Conservation (phyloP, 1,140 invertebrate species). For the Drosophila orena region DNA sequence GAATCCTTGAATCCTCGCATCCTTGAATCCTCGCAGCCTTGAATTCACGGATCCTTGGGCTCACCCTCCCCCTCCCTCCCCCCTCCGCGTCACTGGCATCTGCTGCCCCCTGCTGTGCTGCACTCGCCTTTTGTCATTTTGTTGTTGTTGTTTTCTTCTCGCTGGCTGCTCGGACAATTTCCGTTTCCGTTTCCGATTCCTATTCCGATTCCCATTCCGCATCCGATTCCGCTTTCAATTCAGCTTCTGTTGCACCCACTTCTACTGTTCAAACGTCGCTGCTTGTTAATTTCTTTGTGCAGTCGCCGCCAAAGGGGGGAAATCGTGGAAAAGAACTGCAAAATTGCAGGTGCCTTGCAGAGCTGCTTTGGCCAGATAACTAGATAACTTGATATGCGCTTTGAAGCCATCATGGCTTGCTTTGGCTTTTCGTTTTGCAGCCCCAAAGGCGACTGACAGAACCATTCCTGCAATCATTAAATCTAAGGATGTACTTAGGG, state of each 20-base stretch:
- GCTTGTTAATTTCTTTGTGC: conserved; percentile 5
- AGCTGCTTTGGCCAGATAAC: background rate
- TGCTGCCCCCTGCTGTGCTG: conserved; percentile 14
- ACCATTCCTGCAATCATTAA: conserved; percentile 4
- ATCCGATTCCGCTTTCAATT: conserved; percentile 13
- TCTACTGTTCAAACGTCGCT: conserved; percentile 5
- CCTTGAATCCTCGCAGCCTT: background rate
- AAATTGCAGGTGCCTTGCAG: conserved; percentile 11
- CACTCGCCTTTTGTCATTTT: conserved; percentile 14
- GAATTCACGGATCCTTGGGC: background rate
- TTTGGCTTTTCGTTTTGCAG: background rate
- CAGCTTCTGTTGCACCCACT: conserved; percentile 3
- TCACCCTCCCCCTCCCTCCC: background rate
- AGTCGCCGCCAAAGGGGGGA: background rate
- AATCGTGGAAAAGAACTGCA: background rate
- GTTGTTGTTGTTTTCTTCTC: background rate
- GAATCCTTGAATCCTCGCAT: conserved; percentile 10
- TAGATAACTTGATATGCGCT: conserved; percentile 7
- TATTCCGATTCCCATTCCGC: conserved; percentile 9
- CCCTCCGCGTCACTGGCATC: conserved; percentile 3
- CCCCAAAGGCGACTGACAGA: background rate
- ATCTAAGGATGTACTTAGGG: too few species aligned
- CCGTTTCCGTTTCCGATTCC: conserved; percentile 38
- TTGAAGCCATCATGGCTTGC: background rate
- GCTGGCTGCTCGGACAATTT: conserved; percentile 15